Evolutionary conservation across 1,140 invertebrate species (phyloP).

Genomic region (Ylistrum balloti): DNA sequence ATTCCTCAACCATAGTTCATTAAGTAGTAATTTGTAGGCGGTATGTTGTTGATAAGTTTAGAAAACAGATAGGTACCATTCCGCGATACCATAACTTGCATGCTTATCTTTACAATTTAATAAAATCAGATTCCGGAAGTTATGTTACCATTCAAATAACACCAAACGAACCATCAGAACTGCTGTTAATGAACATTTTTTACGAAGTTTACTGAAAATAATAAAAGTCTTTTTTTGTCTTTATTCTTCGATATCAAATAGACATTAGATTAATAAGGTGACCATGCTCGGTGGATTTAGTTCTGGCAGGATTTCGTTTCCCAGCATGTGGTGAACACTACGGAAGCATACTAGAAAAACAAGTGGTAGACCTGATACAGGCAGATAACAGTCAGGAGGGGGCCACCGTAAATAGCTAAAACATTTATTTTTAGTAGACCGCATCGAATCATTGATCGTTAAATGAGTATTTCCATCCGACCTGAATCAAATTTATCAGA

Average conservation of each 20-base stretch:
- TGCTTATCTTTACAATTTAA: neutral
- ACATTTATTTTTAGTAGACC: slow-evolving; percentile 14
- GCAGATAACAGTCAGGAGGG: neutral
- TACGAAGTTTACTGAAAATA: too few relatives aligned
- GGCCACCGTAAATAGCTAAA: neutral
- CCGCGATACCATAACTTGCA: neutral
- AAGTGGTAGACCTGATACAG: neutral
- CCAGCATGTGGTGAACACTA: slow-evolving; percentile 27
- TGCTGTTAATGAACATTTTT: neutral
- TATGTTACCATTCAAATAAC: too few relatives aligned
- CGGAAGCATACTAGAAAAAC: slow-evolving; percentile 13
- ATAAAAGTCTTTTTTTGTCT: too few relatives aligned
- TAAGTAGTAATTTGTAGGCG: slow-evolving; percentile 24
- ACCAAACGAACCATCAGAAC: neutral
- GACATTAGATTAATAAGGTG: neutral
- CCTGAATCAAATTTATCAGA: neutral
- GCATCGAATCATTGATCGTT: neutral
- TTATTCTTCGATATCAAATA: neutral
- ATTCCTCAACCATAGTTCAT: neutral
- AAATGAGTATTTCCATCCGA: slow-evolving; percentile 17
- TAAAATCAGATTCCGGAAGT: neutral
- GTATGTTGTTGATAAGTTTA: neutral
- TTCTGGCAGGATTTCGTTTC: neutral
- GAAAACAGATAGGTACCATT: neutral
- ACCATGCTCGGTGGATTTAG: neutral